Evolutionary conservation across 2,888 invertebrate species (phyloP), one percentile per base, ranked within the genome.

Genomic region (Rhingia campestris): DNA sequence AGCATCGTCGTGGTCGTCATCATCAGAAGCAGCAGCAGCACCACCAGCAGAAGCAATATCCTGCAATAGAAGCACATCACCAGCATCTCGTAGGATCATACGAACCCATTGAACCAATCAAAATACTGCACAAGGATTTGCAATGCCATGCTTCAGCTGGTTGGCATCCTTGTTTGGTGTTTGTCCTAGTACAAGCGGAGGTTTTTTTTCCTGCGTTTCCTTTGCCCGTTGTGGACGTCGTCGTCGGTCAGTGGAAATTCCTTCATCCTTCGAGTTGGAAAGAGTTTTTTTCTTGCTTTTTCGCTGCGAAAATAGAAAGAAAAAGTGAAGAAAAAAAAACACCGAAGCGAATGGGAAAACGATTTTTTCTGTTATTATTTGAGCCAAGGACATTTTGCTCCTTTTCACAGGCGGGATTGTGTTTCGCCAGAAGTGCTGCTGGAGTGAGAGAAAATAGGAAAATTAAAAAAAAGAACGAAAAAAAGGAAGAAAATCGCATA

Each of bases 101-200:
- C 74, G 32, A 66, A 75, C 54, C 85, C 75, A 80, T 85, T 80
- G 85, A 85, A 85, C 85, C 85, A 85, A 85, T 85, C 85, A 85
- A 76, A 81, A 85, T 85, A 81, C 67, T 85, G 85, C 81, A 85
- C 85, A 85, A 75, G 81, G 81, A 81, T 85, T 80, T 85, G 80
- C 81, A 72, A 80, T 49, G 84, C 74, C 63, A 79, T 75, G 80
- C 80, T 75, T 80, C 74, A 75, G 66, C 58, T 84, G 84, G 84
- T 74, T 84, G 84, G 84, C 70, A 84, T 84, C 70, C 70, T 80
- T 66, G 80, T 80, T 84, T 73, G 84, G 70, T 80, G 75, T 79
- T 74, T 70, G 66, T 64, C 59, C 37, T 54, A 14, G 63, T 51
- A 47, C 45, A 39, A 47, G 45, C 63, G 63, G 32, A 67, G 54